phyloP scores from a whole-genome alignment of 2,888 invertebrate species.

The Rotaria sp. region DNA sequence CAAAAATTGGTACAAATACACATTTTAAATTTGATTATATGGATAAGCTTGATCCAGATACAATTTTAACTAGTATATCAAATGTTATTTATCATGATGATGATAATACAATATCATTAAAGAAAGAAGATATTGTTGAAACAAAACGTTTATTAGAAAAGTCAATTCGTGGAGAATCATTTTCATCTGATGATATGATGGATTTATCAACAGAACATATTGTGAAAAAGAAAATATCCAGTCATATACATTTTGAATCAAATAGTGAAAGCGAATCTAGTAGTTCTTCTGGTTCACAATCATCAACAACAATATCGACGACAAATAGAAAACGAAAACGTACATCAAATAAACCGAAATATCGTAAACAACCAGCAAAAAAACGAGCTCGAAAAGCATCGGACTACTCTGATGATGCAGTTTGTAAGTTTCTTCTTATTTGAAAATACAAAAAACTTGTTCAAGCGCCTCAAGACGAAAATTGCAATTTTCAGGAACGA shows the following conservation, averaged over 20 bases:
- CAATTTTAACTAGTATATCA: constrained; percentile 67
- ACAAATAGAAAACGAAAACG: not conserved
- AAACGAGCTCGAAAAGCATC: not conserved
- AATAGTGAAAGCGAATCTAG: not conserved
- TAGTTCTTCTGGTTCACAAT: not conserved
- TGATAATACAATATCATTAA: not conserved
- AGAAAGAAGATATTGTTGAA: constrained; percentile 18
- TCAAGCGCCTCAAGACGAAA: no score
- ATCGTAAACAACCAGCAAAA: not conserved
- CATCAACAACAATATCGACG: not conserved
- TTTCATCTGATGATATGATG: constrained; percentile 23
- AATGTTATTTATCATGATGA: not conserved
- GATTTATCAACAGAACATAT: not conserved
- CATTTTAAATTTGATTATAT: constrained; percentile 56
- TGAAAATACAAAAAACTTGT: not conserved
- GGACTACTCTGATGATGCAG: not conserved
- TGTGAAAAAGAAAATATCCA: not conserved
- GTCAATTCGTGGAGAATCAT: not conserved
- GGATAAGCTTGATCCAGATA: constrained; percentile 69
- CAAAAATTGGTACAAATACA: constrained; percentile 70
- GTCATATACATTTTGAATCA: not conserved
- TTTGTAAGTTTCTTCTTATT: not conserved
- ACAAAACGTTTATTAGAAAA: constrained; percentile 5
- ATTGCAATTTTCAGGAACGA: no score
- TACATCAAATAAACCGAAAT: not conserved